These are phyloP conservation scores for Peromyscus maniculatus DNA, from an alignment of 2,113 vertebrate species.

Conservation along the genomic window DNA sequence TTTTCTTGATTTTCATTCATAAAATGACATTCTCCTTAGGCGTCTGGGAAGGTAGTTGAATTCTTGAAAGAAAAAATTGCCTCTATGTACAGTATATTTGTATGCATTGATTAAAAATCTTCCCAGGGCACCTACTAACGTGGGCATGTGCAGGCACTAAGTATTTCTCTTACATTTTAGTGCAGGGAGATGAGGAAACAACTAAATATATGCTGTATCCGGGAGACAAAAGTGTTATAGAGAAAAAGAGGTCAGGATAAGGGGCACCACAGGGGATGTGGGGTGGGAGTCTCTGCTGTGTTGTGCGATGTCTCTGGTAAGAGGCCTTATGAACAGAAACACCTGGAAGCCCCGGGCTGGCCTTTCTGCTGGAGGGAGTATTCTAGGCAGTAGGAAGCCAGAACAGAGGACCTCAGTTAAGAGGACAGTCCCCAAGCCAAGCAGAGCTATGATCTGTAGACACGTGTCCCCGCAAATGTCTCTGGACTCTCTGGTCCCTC, in stretches of 20 bases:
- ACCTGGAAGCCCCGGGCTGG: not conserved
- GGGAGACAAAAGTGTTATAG: not conserved
- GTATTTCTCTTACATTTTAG: not conserved
- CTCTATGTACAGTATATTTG: not conserved
- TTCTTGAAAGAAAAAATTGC: not conserved
- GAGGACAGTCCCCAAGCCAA: not conserved
- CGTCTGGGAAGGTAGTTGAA: not conserved
- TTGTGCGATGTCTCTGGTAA: not conserved
- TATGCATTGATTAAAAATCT: not conserved
- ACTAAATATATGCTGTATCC: not conserved
- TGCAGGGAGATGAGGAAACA: not conserved
- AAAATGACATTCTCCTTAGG: not conserved
- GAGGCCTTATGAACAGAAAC: not conserved
- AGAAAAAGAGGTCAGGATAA: not conserved
- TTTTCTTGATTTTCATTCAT: not conserved
- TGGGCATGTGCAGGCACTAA: not conserved
- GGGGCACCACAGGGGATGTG: not conserved
- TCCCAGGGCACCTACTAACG: not conserved
- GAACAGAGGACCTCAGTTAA: not conserved
- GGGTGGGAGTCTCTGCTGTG: not conserved
- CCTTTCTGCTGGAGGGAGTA: no score
- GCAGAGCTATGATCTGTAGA: not conserved
- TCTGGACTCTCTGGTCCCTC: not conserved
- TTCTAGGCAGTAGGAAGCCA: not conserved
- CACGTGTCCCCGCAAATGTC: not conserved